Evolutionary conservation across 2,797 vertebrate genomes (phyloP), one percentile per base, ranked within the genome.

Genomic region (Molossus alvarezi): DNA sequence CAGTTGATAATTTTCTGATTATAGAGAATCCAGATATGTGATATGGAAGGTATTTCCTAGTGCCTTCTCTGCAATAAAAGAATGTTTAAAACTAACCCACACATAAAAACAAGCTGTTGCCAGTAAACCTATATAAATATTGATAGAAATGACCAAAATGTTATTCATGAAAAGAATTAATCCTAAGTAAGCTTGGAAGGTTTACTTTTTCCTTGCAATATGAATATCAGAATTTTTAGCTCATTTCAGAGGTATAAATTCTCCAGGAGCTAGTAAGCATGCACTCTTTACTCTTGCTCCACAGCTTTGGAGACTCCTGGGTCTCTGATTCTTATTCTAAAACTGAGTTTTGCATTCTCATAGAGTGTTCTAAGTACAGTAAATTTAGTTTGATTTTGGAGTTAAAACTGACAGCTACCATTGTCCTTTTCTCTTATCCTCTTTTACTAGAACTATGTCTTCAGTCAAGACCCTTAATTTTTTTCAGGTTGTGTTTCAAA

Each of bases 1-100:
- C 21, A 91, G 8, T 37, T 97, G 60, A 37, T 93, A 87, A 80
- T 81, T 88, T 97, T 89, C 29, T 62, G 55, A 82, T 84, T 95
- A 41, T 76, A 51, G 60, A 90, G 27, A 93, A 86, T 89, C 9
- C 21, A 87, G 25, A 81, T 41, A 48, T 75, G 20, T 88, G 58
- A 5, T 69, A 33, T 76, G 15, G 58, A 75, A 81, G 14, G 77
- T 65, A 73, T 6, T 37, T 82, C 5, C 17, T 20, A 23, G 8
- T 75, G 21, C 72, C 21, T 60, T 76, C 29, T 71, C 45, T 82
- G 53, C 29, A 83, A 23, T 75, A 81, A 90, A 75, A 11, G 84
- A 53, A 53, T 64, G 45, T 89, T 73, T 81, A 69, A 87, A 95
- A 88, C 18, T 77, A 92, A 82, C 81, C 20, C 82, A 15, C 85